These are phyloP conservation scores for Lontra canadensis DNA, from an alignment of 2,113 vertebrate genomes.

Conservation along the genomic window DNA sequence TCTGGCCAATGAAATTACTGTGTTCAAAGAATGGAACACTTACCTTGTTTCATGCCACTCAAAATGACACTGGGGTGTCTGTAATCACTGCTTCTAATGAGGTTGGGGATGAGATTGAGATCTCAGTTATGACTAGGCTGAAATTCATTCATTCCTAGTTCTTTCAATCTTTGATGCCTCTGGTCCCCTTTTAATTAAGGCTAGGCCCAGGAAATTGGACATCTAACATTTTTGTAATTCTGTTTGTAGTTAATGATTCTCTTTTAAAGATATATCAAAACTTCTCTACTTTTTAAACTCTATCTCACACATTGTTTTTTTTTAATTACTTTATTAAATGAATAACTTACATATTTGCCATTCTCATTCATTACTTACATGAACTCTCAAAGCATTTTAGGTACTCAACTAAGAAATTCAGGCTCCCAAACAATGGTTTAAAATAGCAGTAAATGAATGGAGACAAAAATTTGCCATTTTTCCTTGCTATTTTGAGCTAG, in stretches of 20 bases:
- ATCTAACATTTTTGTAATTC: neutral
- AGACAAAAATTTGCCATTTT: neutral
- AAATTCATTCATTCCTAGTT: neutral
- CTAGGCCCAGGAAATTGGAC: neutral
- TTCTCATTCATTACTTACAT: neutral
- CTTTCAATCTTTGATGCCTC: neutral
- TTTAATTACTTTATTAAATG: neutral
- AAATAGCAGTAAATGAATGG: neutral
- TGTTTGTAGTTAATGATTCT: neutral
- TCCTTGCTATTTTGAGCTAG: neutral
- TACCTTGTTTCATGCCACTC: slow-evolving; percentile 59
- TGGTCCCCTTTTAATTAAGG: neutral
- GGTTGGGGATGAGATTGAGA: slow-evolving; percentile 55
- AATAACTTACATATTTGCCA: neutral
- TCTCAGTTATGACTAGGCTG: slow-evolving; percentile 63
- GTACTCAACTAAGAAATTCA: neutral
- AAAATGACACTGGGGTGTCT: slow-evolving; percentile 50
- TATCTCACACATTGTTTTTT: neutral
- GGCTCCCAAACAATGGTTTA: neutral
- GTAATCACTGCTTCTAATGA: slow-evolving; percentile 56
- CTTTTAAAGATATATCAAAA: neutral
- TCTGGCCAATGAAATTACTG: slow-evolving; percentile 61
- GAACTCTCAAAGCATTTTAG: neutral
- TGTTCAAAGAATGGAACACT: slow-evolving; percentile 58
- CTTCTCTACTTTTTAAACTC: neutral